Base-by-base conservation (phyloP, 2,113 vertebrate genomes). In the Scomber colias region DNA sequence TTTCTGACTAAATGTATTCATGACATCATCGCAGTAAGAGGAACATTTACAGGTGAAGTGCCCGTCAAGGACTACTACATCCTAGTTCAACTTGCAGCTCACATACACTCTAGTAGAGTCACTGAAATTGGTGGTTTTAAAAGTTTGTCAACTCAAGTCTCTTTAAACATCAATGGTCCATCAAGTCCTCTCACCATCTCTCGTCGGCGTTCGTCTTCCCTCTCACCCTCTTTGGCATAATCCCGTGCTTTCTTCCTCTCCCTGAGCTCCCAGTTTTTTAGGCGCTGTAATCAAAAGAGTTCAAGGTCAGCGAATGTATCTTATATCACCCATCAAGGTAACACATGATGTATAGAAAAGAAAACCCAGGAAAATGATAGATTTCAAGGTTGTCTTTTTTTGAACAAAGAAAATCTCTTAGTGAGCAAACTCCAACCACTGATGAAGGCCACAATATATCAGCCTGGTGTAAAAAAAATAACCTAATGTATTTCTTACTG, bases 231-330 rank as follows among this genome's bases (percentile, higher is more conserved):
- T 81, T 99, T 99, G 76, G 96, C 95, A 82, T 99, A 98, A 77
- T 99, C 98, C 64, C 98, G 93, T 3, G 96, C 96, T 92, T 99
- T 99, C 90, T 99, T 99, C 81, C 98, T 93, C 93, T 99, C 98
- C 91, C 98, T 93, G 70, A 99, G 96, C 94, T 99, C 98, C 98
- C 98, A 99, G 93, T 99, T 99, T 92, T 99, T 99, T 84, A 99
- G 94, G 71, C 98, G 97, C 95, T 96, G 62, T 7, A 3, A 54
- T 19, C 55, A 45, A 56, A 57, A 82, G 3, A 57, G 44, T n/a
- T 14, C 65, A 24, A 73, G 3, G 2, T 82, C 1, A 86, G 60
- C 11, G 9, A 24, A 5, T 5, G 48, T 11, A 17, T 24, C 16
- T 15, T 16, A 45, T n/a, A 10, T 69, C 16, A 21, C 8, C 24